Evolutionary conservation across 2,888 invertebrate genomes (phyloP).

Genomic region (Caenorhabditis sp.): DNA sequence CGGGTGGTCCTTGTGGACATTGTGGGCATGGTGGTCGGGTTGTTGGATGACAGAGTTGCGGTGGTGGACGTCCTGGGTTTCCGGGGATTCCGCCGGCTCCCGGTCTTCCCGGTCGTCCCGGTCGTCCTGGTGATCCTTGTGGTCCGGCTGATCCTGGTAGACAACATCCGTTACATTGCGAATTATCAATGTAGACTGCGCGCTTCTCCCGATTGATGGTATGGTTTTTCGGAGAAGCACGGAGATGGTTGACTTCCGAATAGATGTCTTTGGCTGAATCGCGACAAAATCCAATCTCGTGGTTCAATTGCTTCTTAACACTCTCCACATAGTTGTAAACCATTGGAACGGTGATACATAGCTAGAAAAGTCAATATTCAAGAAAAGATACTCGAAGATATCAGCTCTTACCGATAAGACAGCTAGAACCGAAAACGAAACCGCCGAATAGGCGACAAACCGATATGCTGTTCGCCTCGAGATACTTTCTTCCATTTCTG

Average conservation of each 20-base stretch:
- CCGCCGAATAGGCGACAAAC: constrained; percentile 9
- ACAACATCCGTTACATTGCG: constrained; percentile 37
- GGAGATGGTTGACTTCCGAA: constrained; percentile 45
- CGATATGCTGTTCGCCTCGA: constrained; percentile 3
- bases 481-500: constrained; percentile 3
- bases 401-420: background rate
- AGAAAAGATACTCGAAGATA: background rate
- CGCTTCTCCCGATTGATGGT: constrained; percentile 34
- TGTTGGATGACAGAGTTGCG: constrained; percentile 45
- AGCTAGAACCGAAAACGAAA: background rate
- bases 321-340: constrained; percentile 38
- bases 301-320: constrained; percentile 25
- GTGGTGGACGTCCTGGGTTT: constrained; percentile 46
- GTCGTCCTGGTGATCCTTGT: constrained; percentile 54
- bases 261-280: constrained; percentile 48
- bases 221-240: constrained; percentile 11
- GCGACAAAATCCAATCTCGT: constrained; percentile 35
- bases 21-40: constrained; percentile 48
- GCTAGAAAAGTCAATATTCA: constrained; percentile 1
- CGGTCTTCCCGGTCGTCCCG: constrained; percentile 51
- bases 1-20: constrained; percentile 52
- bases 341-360: constrained; percentile 26
- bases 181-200: constrained; percentile 18
- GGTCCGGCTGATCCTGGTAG: constrained; percentile 54
- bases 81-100: constrained; percentile 56